Evolutionary conservation across 2,888 invertebrate genomes (phyloP).

Genomic region (Eledone cirrhosa): DNA sequence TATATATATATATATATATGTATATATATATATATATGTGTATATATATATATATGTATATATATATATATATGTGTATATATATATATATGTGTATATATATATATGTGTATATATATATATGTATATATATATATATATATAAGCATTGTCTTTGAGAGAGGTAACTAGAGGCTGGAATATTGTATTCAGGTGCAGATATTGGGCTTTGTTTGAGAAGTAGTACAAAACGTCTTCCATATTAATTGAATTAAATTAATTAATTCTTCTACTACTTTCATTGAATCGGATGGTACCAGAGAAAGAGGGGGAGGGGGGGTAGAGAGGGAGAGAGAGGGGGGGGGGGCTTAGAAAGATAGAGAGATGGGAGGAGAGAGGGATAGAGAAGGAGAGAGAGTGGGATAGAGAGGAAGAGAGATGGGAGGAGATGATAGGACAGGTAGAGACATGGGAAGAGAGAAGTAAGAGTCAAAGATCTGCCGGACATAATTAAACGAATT

Average conservation of each 20-base stretch:
- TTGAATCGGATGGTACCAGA: neutral
- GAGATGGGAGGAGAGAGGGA: neutral
- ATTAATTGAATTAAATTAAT: no score
- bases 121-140: neutral
- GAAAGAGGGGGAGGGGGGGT: neutral
- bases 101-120: neutral
- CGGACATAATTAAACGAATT: no score
- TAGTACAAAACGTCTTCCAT: no score
- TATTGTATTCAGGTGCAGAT: no score
- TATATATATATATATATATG: neutral
- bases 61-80: constrained; percentile 7
- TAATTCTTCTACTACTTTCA: no score
- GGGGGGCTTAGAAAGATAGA: neutral
- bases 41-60: neutral
- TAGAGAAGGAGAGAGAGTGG: neutral
- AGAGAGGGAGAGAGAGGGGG: neutral
- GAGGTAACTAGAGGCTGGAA: no score
- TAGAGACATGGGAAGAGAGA: neutral
- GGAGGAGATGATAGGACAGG: neutral
- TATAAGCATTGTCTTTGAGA: neutral
- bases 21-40: neutral
- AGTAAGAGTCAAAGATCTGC: neutral
- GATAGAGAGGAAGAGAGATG: neutral
- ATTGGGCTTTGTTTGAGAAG: no score
- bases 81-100: neutral